phyloP scores from a whole-genome alignment of 2,797 vertebrate species.

The Miichthys miiuy region DNA sequence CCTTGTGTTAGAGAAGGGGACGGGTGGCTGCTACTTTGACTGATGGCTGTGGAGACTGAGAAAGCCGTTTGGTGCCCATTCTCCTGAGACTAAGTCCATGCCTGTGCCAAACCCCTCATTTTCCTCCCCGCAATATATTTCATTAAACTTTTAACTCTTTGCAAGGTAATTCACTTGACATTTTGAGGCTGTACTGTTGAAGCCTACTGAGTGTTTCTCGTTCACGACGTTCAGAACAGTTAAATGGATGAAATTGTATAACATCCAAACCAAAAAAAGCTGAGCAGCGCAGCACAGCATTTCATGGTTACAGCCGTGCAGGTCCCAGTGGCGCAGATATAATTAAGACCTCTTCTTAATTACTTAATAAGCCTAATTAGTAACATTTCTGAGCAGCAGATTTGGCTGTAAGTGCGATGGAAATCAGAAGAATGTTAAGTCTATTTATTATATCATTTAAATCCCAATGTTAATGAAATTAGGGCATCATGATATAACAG shows the following conservation, averaged over 20 bases:
- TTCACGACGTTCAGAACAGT: constrained; percentile 44
- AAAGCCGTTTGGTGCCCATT: constrained; percentile 68
- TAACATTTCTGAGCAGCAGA: constrained; percentile 77
- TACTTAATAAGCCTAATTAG: constrained; percentile 88
- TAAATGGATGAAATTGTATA: constrained; percentile 59
- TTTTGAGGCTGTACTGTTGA: constrained; percentile 68
- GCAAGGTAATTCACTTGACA: constrained; percentile 82
- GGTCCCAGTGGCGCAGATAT: constrained; percentile 84
- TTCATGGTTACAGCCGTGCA: constrained; percentile 76
- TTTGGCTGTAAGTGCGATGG: constrained; percentile 77
- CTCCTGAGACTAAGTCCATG: constrained; percentile 72
- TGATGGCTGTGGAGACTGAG: constrained; percentile 72
- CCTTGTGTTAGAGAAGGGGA: constrained; percentile 77
- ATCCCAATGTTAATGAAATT: constrained; percentile 82
- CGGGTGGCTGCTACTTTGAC: constrained; percentile 75
- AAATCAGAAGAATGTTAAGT: constrained; percentile 80
- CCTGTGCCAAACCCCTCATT: constrained; percentile 82
- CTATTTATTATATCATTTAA: constrained; percentile 82
- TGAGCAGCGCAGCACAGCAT: constrained; percentile 62
- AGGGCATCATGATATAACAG: constrained; percentile 72
- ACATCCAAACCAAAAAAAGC: constrained; percentile 65
- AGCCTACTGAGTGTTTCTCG: constrained; percentile 65
- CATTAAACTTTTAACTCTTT: constrained; percentile 84
- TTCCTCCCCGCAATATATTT: constrained; percentile 79
- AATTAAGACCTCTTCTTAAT: constrained; percentile 88